Evolutionary conservation across 2,113 vertebrate species (phyloP).

Genomic region (Lates calcarifer): DNA sequence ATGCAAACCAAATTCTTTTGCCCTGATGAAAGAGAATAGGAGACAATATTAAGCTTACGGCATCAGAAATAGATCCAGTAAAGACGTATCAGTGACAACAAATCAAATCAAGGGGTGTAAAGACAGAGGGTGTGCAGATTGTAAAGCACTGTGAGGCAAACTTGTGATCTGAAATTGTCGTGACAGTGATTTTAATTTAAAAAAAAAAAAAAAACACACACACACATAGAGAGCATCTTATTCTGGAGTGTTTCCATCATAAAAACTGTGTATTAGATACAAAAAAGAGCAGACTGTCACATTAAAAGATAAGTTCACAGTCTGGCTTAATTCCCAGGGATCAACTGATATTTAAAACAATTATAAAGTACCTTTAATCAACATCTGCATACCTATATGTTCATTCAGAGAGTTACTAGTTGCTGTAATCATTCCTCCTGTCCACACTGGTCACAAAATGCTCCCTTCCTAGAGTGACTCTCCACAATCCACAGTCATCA

Average conservation of each 20-base stretch:
- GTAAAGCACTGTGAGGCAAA: not conserved
- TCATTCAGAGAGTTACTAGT: too few relatives aligned
- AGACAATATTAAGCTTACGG: not conserved
- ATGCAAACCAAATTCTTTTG: conserved; percentile 68
- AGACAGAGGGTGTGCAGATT: not conserved
- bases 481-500: not conserved
- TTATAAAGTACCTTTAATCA: too few relatives aligned
- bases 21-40: conserved; percentile 33
- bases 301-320: not conserved
- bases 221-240: not conserved
- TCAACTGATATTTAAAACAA: not conserved
- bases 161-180: not conserved
- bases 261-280: not conserved
- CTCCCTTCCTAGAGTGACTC: not conserved
- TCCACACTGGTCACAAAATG: too few relatives aligned
- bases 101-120: not conserved
- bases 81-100: not conserved
- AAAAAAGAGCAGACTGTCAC: not conserved
- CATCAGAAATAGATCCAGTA: not conserved
- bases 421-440: too few relatives aligned
- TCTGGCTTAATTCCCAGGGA: not conserved
- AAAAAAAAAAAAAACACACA: not conserved
- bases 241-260: not conserved
- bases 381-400: too few relatives aligned
- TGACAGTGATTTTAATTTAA: not conserved